These are phyloP conservation scores for Acleris emargana DNA, from an alignment of 2,888 invertebrate genomes.

Conservation along the genomic window DNA sequence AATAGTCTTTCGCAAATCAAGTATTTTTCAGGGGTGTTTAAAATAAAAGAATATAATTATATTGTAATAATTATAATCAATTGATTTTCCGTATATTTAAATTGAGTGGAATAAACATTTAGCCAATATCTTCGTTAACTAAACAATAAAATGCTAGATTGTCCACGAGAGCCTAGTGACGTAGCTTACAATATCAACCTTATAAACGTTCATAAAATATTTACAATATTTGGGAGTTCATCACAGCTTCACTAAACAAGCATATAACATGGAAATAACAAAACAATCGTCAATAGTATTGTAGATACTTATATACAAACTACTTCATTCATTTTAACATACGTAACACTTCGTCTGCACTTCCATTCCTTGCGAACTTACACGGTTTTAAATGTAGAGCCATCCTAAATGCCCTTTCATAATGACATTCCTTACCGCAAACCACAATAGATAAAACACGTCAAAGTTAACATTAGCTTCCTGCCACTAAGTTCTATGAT, in stretches of 20 bases:
- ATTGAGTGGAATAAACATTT: slow-evolving; percentile 83
- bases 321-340: slow-evolving; percentile 24
- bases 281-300: slow-evolving; percentile 66
- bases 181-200: slow-evolving; percentile 69
- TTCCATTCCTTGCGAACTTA: too few relatives aligned
- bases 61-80: slow-evolving; percentile 67
- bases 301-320: slow-evolving; percentile 8
- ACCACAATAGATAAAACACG: too few relatives aligned
- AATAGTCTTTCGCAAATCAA: not conserved
- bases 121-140: slow-evolving; percentile 75
- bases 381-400: too few relatives aligned
- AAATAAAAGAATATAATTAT: slow-evolving; percentile 23
- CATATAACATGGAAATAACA: slow-evolving; percentile 78
- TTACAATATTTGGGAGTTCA: slow-evolving; percentile 83
- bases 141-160: slow-evolving; percentile 74
- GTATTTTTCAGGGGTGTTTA: not conserved
- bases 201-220: slow-evolving; percentile 79
- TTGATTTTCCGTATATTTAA: slow-evolving; percentile 78
- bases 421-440: too few relatives aligned
- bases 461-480: too few relatives aligned
- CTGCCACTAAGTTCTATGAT: too few relatives aligned
- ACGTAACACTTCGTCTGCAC: not conserved
- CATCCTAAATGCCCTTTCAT: too few relatives aligned
- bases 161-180: slow-evolving; percentile 80
- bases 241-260: slow-evolving; percentile 84